Base-by-base conservation (phyloP, 37 sponge, comb jelly and placozoan species). In the Hormiphora californensis region DNA sequence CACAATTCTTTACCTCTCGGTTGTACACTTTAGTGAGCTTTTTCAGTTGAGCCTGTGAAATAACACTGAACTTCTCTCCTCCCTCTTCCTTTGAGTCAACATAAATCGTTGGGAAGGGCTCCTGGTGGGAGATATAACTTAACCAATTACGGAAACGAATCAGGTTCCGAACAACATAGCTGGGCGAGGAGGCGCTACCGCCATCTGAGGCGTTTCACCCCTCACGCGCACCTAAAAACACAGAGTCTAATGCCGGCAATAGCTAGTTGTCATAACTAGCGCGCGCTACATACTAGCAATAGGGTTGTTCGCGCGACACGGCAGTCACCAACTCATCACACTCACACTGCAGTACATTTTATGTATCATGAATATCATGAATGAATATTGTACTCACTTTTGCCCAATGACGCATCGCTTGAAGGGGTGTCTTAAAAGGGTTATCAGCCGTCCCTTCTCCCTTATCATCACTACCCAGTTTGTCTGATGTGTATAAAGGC, bases 21-120 rank as follows among this genome's bases (percentile, higher is more conserved):
- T 86, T 86, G 86, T 86, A 95, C 0, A 91, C 8, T 55, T 95
- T 95, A 55, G 91, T 95, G 21, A 87, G 54, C 87, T 95, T 95
- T 89, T 95, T 95, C 85, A 95, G n/a, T 86, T 95, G 96, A 88
- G 69, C 91, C 73, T 89, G 88, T 17, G 96, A 95, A 17, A 85
- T 90, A 0, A 59, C 67, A 46, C 91, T 43, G 28, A 91, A 93
- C 63, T 91, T n/a, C 33, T 87, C 89, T 30, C 90, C 92, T 30
- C 90, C 92, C 54, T 93, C 94, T 37, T 46, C 73, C 69, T 90
- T 91, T 54, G 88, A 69, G 69, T 94, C 98, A 0, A 93, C 93
- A 54, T 53, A 87, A 21, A 97, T 92, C 41, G 34, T 39, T 34
- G 98, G 94, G 35, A 91, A 91, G 0, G 92, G 92, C 19, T 94